Evolutionary conservation across 2,113 vertebrate species (phyloP), one percentile per base, ranked within the genome.

Genomic region (Electrona antarctica): DNA sequence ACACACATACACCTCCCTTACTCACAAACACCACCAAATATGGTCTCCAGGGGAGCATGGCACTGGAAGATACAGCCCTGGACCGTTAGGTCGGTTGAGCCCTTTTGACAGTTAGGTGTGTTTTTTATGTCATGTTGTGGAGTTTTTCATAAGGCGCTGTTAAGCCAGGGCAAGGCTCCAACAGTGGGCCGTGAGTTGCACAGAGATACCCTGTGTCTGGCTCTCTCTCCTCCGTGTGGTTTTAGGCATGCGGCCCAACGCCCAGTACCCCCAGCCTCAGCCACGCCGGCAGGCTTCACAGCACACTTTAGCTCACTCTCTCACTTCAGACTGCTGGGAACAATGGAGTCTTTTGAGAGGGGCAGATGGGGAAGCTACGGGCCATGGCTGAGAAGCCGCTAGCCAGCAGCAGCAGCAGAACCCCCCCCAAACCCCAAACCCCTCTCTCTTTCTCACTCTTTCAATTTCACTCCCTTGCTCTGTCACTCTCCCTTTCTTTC

Each of bases 291-390:
- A 21, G 52, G 76, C 85, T 77, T 76, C 74, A 84, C 78, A 79
- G 78, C 84, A 80, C 81, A 76, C 69, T 80, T 81, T 72, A 85
- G 84, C 83, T 84, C 82, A 69, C 87, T 84, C 83, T 81, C 78
- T 78, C 12, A 66, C 84, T 57, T 79, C 83, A 79, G 62, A 80
- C 87, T 80, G 61, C 60, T 1, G 73, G 73, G 80, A 89, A 93
- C 90, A 93, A 92, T 92, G 86, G 72, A 83, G 84, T 76, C 91
- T 88, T 90, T 92, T 93, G 86, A 92, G 82, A 80, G 73, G 49
- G 68, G 77, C 77, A 86, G 85, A 89, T 73, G 76, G 80, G 62
- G 79, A 73, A 70, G 72, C 83, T 73, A 69, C 14, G 70, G 67
- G 72, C 73, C 29, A 59, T 14, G 76, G 82, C 79, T 78, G 68